Base-by-base conservation (phyloP, 2,888 invertebrate species). In the Heterodera filipjevi region DNA sequence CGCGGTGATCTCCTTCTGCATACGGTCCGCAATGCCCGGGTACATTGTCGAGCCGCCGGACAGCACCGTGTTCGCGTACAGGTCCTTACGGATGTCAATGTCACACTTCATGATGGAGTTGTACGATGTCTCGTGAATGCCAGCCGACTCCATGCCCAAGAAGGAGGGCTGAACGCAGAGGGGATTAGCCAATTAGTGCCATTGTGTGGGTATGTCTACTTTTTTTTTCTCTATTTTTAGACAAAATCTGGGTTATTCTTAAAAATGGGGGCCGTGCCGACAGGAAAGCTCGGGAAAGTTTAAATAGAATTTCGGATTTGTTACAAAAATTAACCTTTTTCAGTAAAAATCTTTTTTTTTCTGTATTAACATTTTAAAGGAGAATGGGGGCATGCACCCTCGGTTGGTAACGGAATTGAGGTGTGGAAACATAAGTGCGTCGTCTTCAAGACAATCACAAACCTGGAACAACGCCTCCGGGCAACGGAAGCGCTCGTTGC, bases 81-180 rank as follows among this genome's bases (percentile, higher is more conserved):
- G 92, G 92, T 94, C 94, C 85, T 87, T 89, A 84, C 88, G 87
- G 86, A 95, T 95, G 90, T 95, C 95, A 83, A 95, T 94, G 91
- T 95, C 95, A 92, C 95, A 95, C 92, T 94, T 95, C 95, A 95
- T 95, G 92, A 95, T 95, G 85, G 94, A 94, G 92, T 94, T 95
- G 93, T 94, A 95, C 19, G 86, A 82, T 46, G 88, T 87, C 84
- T 88, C 88, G 83, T 88, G 88, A 79, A 92, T 94, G 71, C 84
- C 84, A 35, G 83, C 85, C n/a, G 85, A 81, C 77, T 84, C 84
- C 85, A 85, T 85, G 82, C 94, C 94, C 92, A 94, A 91, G 93
- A 94, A 94, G 82, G 94, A 94, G 81, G 94, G 94, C 91, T 94
- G 94, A 93, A n/a, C n/a, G n/a, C n/a, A 77, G 39, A 30, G 16